Evolutionary conservation across 2,113 vertebrate species (phyloP), one percentile per base, ranked within the genome.

Genomic region (Ochotona princeps): DNA sequence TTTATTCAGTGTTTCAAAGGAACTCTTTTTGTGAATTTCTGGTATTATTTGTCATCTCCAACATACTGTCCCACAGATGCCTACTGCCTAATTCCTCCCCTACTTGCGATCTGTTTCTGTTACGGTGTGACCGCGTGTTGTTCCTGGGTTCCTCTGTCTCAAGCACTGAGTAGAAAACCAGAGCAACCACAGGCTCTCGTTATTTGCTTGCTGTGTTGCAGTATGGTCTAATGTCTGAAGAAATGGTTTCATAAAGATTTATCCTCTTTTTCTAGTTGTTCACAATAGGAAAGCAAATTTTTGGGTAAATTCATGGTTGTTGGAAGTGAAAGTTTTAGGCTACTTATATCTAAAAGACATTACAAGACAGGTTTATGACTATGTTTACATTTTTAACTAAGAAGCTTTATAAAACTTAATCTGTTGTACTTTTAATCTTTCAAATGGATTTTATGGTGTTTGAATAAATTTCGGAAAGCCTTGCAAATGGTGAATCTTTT

Each of bases 401-500:
- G 44, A 65, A 90, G 38, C 57, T 87, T 86, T 76, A 23, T 85
- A 81, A 54, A n/a, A 18, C 35, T 96, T 90, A 61, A 3, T 81
- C 32, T 76, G 0, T 80, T 23, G 17, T 76, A 3, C 60, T 63
- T 94, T 76, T 85, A 28, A 69, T 61, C 28, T 81, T 74, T 75
- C 21, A 38, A 61, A 65, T 35, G 49, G 1, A 12, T 87, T 74
- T 86, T 81, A 38, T 79, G 72, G 85, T 35, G 70, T 83, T 4
- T 44, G 0, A 20, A 1, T 89, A 49, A 35, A 81, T 2, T 91
- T 93, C 95, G 23, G 11, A 83, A 44, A n/a, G 21, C 30, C 44
- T 89, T 65, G 83, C 30, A 93, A 93, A 87, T 10, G n/a, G 61
- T 78, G 20, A 51, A 20, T 79, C 76, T 65, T 23, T 95, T 97